Percentiles rank a stretch among this genome's conserved stretches.
Conservation (phyloP, 2,797 vertebrate genomes). For the Ispidina lecontei region DNA sequence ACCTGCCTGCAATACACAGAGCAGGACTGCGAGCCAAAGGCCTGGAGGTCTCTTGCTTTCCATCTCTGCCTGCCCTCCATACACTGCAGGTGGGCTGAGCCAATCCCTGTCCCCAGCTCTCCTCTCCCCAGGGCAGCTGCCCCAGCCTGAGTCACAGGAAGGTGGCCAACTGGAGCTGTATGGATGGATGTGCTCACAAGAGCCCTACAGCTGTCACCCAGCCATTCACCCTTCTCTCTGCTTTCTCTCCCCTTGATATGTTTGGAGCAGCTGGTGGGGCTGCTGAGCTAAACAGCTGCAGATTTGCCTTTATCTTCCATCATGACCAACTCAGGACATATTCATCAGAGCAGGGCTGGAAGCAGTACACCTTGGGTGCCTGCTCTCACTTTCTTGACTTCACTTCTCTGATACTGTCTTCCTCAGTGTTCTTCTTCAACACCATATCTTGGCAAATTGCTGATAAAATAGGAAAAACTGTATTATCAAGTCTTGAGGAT, state of each 20-base stretch:
- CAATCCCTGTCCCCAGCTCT: not conserved
- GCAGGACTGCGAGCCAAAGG: not conserved
- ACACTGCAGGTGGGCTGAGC: not conserved
- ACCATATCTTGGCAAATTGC: not conserved
- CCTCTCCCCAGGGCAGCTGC: not conserved
- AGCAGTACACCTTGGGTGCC: not conserved
- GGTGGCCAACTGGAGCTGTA: not conserved
- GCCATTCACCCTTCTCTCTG: not conserved
- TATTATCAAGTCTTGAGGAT: not conserved
- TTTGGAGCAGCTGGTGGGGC: not conserved
- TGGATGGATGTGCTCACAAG: not conserved
- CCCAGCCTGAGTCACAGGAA: not conserved
- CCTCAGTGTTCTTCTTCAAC: not conserved
- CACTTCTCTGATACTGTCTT: not conserved
- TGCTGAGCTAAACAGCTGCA: not conserved
- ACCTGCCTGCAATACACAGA: not conserved
- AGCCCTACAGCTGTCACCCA: not conserved
- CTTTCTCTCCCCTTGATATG: not conserved
- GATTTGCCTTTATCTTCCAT: not conserved
- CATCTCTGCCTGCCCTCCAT: accelerated
- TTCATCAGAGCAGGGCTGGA: not conserved
- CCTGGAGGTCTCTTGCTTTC: not conserved
- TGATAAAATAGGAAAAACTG: not conserved
- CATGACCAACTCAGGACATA: accelerated
- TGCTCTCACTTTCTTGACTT: not conserved